Evolutionary conservation across 2,888 invertebrate species (phyloP), one percentile per base, ranked within the genome.

Genomic region (Drosophila rubida): DNA sequence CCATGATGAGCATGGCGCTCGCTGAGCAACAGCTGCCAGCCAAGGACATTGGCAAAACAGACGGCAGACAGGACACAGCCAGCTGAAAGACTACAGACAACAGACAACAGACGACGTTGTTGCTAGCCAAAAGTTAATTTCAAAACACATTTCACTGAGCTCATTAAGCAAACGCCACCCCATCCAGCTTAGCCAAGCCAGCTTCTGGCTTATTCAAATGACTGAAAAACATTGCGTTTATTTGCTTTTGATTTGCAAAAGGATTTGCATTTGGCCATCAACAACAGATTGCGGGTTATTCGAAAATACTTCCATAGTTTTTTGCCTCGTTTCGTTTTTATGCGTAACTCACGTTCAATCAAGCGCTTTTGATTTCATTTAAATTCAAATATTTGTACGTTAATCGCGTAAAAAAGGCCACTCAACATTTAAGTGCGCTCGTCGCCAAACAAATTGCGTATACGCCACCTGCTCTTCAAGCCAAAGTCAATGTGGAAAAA

Each of bases 121-220:
- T 39, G 54, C 63, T 69, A 55, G 63, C 54, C 54, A 42, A 67
- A 66, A 80, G 80, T 81, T 86, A 86, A 81, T 81, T 83, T 86
- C 61, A 74, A 80, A 74, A 74, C 61, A 83, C 87, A 86, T 83
- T 83, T 77, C 65, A 57, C 66, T 67, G 70, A 86, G 80, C 80
- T 77, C 87, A 83, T 86, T 81, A 77, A 62, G 65, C 74, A 66
- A 53, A 53, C 59, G 50, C 54, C 58, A 35, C 37, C 25, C 13
- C 45, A 27, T 14, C 45, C 23, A 13, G 13, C 44, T 23, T n/a
- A 27, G n/a, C 32, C 11, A 32, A 32, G 32, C 19, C 44, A 60
- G 50, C 73, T 50, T 64, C 60, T 46, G 42, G 51, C 57, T 64
- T 64, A 83, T 66, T 67, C 62, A 83, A 86, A 83, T 83, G 59